Percentiles rank a stretch among this genome's conserved stretches.
Evolutionary conservation across 2,113 vertebrate species (phyloP).

Genomic region (Corythaixoides concolor): DNA sequence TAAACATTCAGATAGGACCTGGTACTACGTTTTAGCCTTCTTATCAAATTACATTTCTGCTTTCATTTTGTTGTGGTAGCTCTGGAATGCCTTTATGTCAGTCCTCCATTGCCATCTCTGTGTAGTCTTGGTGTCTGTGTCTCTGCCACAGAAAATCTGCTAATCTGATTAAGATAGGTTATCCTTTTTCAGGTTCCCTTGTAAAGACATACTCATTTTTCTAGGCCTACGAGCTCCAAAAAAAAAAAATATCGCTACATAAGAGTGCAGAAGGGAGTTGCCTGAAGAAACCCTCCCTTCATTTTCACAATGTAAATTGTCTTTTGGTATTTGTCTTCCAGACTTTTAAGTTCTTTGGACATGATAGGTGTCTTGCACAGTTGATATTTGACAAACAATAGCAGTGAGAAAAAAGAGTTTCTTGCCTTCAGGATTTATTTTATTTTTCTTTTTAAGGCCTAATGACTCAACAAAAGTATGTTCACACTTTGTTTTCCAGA

Average conservation of each 20-base stretch:
- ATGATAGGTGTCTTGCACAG: background rate
- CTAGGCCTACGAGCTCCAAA: background rate
- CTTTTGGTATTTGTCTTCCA: background rate
- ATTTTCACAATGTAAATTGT: background rate
- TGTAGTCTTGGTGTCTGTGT: background rate
- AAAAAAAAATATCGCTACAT: background rate
- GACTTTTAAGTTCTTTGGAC: background rate
- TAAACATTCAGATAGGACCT: constrained; percentile 29
- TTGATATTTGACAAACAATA: background rate
- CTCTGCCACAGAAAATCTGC: background rate
- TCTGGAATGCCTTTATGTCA: constrained; percentile 5
- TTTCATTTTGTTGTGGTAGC: background rate
- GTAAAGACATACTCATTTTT: background rate
- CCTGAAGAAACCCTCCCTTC: background rate
- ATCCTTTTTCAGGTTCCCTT: background rate
- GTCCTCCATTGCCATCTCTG: background rate
- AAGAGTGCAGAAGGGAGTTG: background rate
- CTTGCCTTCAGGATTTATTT: background rate
- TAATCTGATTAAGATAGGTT: background rate
- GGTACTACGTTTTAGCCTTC: background rate
- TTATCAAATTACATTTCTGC: constrained; percentile 20
- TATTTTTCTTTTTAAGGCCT: background rate
- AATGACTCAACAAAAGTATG: background rate
- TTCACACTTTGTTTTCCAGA: background rate
- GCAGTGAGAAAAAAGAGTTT: background rate